Percentiles rank a stretch among this genome's conserved stretches.
phyloP scores from a whole-genome alignment of 2,797 vertebrate genomes.

The Sparus aurata region DNA sequence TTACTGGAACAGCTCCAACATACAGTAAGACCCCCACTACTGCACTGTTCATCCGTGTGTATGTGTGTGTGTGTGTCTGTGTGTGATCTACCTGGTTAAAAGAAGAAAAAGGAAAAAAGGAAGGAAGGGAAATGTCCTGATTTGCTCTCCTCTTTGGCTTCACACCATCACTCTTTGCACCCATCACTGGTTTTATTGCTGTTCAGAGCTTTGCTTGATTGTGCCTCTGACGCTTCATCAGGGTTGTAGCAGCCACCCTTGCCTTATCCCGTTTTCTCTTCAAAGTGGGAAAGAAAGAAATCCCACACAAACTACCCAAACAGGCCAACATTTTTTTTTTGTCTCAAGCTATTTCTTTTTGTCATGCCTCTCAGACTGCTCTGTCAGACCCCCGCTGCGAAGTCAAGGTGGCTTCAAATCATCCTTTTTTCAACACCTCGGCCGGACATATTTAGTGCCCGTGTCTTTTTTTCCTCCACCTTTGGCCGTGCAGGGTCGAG shows the following conservation, averaged over 20 bases:
- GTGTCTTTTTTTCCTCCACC: neutral
- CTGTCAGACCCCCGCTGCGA: slow-evolving; percentile 39
- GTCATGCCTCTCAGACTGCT: slow-evolving; percentile 8
- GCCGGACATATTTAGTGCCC: slow-evolving; percentile 29
- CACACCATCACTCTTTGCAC: slow-evolving; percentile 9
- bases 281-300: slow-evolving; percentile 7
- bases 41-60: slow-evolving; percentile 7
- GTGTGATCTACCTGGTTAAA: neutral
- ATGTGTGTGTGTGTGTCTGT: slow-evolving; percentile 11
- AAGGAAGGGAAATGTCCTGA: slow-evolving; percentile 6
- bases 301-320: neutral
- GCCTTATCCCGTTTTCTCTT: neutral
- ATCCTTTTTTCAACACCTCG: slow-evolving; percentile 41
- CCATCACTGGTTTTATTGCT: neutral
- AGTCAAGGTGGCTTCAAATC: slow-evolving; percentile 51
- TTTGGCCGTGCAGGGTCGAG: neutral
- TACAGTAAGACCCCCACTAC: slow-evolving; percentile 89
- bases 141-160: slow-evolving; percentile 14
- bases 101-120: neutral
- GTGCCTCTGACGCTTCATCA: neutral
- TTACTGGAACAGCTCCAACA: slow-evolving; percentile 97
- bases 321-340: slow-evolving; percentile 8
- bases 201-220: neutral
- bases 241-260: neutral
- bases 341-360: slow-evolving; percentile 21